Base-by-base conservation (phyloP, 2,797 vertebrate genomes). In the Liparis tanakae region DNA sequence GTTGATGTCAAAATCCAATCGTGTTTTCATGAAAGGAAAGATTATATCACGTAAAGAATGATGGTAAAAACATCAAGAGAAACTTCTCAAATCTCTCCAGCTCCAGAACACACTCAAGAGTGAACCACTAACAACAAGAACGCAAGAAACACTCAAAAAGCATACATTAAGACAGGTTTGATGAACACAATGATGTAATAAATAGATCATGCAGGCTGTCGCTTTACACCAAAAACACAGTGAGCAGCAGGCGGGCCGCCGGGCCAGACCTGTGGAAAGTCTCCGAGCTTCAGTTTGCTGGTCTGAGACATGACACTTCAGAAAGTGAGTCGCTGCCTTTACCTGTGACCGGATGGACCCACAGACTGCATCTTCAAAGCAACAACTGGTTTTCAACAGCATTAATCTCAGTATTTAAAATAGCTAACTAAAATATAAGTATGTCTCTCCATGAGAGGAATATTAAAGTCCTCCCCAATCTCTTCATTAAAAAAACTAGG, bases 381-480 rank as follows among this genome's bases (percentile, higher is more conserved):
- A 37, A 37, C 12, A 58, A 58, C 10, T 37, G 7, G 34, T 58
- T 39, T 58, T 37, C 18, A 39, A 12, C 34, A 20, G 34, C 56
- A 39, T 18, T 58, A n/a, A 37, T 37, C 34, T 20, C 4, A 14
- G 13, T 43, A 17, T 62, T 10, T 18, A 37, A 48, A 34, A 37
- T 37, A 65, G 34, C 17, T 34, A 46, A 18, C 20, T 63, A 6
- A 34, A 50, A 50, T 36, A 50, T 39, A 33, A 53, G 8, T 7
- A 51, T 3, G n/a, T 53, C 22, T 22, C n/a, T 39, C 18, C 50
- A 66, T 66, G 36, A 41, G 51, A 67, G 51, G 36, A 54, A 41
- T 66, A 3, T 66, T 41, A 3, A 33, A 67, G 33, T 15, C 37
- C 48, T 51, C n/a, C 8, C n/a, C n/a, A 14, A 54, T 48, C 10